Base-by-base conservation (phyloP, 2,113 vertebrate species). In the Loxodonta africana region DNA sequence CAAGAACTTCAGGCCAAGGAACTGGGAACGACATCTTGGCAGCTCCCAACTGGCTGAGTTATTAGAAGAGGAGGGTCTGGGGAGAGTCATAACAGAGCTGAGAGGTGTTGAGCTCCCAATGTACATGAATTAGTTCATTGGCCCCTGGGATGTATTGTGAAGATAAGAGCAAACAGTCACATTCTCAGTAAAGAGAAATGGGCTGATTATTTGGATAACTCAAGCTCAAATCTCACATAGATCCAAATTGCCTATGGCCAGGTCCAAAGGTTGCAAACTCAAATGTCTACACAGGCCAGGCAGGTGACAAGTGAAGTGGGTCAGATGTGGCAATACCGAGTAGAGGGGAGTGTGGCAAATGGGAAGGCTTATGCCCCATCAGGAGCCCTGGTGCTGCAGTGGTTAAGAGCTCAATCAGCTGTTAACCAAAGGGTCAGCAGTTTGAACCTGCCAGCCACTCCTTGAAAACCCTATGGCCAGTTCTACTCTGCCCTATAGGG, bases 251-350 rank as follows among this genome's bases (percentile, higher is more conserved):
- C 69, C 53, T 30, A 18, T 8, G 67, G 14, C 17, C 62, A 46
- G 0, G 14, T 60, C 25, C 46, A 18, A 33, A 92, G 53, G 30
- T 18, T 67, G 77, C 33, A 62, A 74, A 80, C 28, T 51, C 86
- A 46, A n/a, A 33, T 4, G 46, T 65, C 46, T 57, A 18, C 48
- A 1, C 0, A 20, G 17, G 26, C 60, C 76, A n/a, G 94, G n/a
- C 51, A 21, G 92, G 8, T 11, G 1, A 8, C 15, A 26, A 17
- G 11, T 11, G 57, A 76, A 6, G 7, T 10, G 33, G 48, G 37
- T 37, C 33, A 57, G 60, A 7, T 0, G 5, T 21, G 48, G 33
- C 15, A 37, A 23, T 0, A 17, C 3, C 5, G 12, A 25, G 41
- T 4, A 9, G 76, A 57, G 10, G 23, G 33, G n/a, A 57, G 33